Conservation (phyloP, 2,888 invertebrate species). For the Hypomecis atomaria region DNA sequence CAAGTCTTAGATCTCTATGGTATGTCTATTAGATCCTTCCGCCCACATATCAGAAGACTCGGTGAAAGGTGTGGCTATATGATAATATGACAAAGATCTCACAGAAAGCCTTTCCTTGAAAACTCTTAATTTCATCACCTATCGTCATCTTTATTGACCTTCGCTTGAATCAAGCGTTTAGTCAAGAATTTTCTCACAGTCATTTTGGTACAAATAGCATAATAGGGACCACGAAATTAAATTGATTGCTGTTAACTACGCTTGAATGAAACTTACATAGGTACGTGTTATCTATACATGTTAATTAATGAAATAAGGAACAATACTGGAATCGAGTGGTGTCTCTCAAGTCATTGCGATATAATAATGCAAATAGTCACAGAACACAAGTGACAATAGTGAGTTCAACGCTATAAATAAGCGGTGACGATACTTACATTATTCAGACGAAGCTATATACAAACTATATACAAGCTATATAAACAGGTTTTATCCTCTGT, state of each 20-base stretch:
- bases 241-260: constrained; percentile 4
- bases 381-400: constrained; percentile 56
- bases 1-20: too few species aligned
- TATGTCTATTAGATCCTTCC: too few species aligned
- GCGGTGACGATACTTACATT: constrained; percentile 59
- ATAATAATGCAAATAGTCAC: constrained; percentile 45
- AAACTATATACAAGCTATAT: too few species aligned
- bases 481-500: constrained; percentile 39
- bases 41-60: too few species aligned
- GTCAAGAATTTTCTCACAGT: constrained; percentile 5
- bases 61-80: too few species aligned
- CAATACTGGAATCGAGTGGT: constrained; percentile 38
- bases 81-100: too few species aligned
- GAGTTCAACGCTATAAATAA: constrained; percentile 78
- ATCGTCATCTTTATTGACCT: too few species aligned
- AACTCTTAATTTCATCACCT: too few species aligned
- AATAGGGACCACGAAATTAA: background rate
- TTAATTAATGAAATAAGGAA: constrained; percentile 8
- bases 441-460: constrained; percentile 51
- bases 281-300: constrained; percentile 1
- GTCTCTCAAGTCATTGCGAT: constrained; percentile 49
- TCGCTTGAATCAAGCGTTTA: too few species aligned
- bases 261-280: background rate
- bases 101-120: too few species aligned
- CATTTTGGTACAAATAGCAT: background rate